These are phyloP conservation scores for Lumbricus terrestris DNA, from an alignment of 2,888 invertebrate species.

Conservation along the genomic window DNA sequence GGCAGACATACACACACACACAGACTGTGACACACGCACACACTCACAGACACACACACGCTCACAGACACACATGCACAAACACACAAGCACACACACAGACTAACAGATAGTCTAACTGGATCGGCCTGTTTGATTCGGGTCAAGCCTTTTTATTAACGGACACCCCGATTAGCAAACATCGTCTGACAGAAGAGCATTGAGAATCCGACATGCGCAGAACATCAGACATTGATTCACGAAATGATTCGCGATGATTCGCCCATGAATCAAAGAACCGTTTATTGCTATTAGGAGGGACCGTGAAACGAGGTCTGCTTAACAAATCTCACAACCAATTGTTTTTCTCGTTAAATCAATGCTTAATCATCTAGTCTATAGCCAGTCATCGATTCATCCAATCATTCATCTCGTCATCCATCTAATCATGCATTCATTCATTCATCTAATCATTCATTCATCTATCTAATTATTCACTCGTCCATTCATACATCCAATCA, in stretches of 20 bases:
- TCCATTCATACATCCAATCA: too few species aligned
- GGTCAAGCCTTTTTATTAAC: neutral
- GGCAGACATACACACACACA: too few species aligned
- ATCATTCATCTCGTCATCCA: neutral
- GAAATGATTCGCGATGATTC: neutral
- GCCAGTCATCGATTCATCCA: neutral
- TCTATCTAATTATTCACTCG: too few species aligned
- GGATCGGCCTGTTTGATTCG: too few species aligned
- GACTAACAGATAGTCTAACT: too few species aligned
- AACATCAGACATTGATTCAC: neutral
- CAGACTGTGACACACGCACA: too few species aligned
- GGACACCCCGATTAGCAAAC: neutral
- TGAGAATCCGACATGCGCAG: neutral
- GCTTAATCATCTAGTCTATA: neutral
- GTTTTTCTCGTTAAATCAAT: neutral
- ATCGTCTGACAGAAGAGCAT: neutral
- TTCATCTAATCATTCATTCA: too few species aligned
- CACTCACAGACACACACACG: too few species aligned
- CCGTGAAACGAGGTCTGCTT: neutral
- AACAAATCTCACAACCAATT: neutral
- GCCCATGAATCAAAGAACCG: neutral
- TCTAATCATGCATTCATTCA: too few species aligned
- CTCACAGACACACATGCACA: too few species aligned
- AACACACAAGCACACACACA: too few species aligned
- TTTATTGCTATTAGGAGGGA: neutral